phyloP scores from a whole-genome alignment of 2,888 invertebrate genomes.

The Branchipolynoe longqiensis region DNA sequence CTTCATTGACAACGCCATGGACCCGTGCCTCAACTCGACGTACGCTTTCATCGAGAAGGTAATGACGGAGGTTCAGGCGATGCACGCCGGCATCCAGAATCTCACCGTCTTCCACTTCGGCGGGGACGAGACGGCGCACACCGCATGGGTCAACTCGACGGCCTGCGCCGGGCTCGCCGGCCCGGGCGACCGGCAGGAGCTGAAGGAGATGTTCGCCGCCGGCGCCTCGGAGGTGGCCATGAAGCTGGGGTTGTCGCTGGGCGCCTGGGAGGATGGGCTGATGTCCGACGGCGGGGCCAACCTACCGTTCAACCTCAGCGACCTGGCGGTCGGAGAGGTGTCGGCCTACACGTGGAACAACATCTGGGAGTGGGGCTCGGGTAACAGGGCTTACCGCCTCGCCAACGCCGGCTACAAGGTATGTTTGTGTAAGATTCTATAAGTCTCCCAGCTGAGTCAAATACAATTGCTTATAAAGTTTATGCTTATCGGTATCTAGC shows the following conservation, averaged over 20 bases:
- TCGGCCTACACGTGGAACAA: slow-evolving; percentile 77
- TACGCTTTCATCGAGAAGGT: slow-evolving; percentile 73
- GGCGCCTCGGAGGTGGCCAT: slow-evolving; percentile 67
- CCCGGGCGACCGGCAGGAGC: slow-evolving; percentile 61
- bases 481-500: too few relatives aligned
- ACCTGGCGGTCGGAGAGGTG: slow-evolving; percentile 66
- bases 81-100: slow-evolving; percentile 72
- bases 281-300: slow-evolving; percentile 41
- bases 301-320: slow-evolving; percentile 63
- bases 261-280: slow-evolving; percentile 76
- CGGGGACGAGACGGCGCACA: slow-evolving; percentile 75
- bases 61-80: slow-evolving; percentile 65
- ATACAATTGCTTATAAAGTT: too few relatives aligned
- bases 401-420: slow-evolving; percentile 79
- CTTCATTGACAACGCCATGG: slow-evolving; percentile 76
- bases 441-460: too few relatives aligned
- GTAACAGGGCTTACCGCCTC: slow-evolving; percentile 74
- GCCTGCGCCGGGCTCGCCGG: slow-evolving; percentile 69
- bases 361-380: slow-evolving; percentile 78
- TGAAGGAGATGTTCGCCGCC: slow-evolving; percentile 74
- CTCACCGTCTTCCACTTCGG: slow-evolving; percentile 75
- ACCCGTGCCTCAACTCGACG: slow-evolving; percentile 77
- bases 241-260: slow-evolving; percentile 65
- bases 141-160: slow-evolving; percentile 76
- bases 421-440: not conserved